A percentile compares a stretch with the other conserved stretches of the same genome.
Evolutionary conservation across 2,113 vertebrate genomes (phyloP).

Genomic region (Vanacampus margaritifer): DNA sequence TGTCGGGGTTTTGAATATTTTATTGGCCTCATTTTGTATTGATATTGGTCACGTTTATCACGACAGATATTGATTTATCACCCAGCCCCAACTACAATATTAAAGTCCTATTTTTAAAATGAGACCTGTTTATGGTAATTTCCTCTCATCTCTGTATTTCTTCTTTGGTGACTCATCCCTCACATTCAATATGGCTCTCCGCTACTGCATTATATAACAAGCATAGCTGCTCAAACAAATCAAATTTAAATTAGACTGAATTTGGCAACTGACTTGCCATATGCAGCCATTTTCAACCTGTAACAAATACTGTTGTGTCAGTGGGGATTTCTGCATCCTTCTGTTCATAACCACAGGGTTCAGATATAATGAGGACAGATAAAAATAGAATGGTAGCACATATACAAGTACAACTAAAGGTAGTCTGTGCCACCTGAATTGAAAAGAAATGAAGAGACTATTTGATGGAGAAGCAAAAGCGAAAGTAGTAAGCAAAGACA

Average conservation of each 20-base stretch:
- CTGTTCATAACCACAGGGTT: slow-evolving; percentile 22
- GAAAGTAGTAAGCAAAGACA: neutral
- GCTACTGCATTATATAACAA: neutral
- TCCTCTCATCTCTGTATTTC: too few relatives aligned
- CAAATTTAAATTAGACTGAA: neutral
- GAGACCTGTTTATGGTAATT: neutral
- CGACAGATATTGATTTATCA: too few relatives aligned
- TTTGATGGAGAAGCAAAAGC: neutral
- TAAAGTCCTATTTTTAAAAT: too few relatives aligned
- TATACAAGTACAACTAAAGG: slow-evolving; percentile 1
- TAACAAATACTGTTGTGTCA: slow-evolving; percentile 3
- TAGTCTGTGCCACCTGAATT: neutral
- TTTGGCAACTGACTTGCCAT: neutral
- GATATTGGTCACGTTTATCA: too few relatives aligned
- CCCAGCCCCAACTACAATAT: too few relatives aligned
- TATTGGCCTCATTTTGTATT: too few relatives aligned
- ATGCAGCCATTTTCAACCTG: neutral
- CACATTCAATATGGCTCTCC: neutral
- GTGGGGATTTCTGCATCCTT: slow-evolving; percentile 1
- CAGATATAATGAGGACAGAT: slow-evolving; percentile 33
- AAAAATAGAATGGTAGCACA: slow-evolving; percentile 21
- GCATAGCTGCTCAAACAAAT: neutral
- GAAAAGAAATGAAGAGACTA: neutral
- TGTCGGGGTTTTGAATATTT: too few relatives aligned
- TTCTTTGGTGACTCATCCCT: neutral